Conservation (phyloP, 2,113 vertebrate species). For the Halichoerus grypus region DNA sequence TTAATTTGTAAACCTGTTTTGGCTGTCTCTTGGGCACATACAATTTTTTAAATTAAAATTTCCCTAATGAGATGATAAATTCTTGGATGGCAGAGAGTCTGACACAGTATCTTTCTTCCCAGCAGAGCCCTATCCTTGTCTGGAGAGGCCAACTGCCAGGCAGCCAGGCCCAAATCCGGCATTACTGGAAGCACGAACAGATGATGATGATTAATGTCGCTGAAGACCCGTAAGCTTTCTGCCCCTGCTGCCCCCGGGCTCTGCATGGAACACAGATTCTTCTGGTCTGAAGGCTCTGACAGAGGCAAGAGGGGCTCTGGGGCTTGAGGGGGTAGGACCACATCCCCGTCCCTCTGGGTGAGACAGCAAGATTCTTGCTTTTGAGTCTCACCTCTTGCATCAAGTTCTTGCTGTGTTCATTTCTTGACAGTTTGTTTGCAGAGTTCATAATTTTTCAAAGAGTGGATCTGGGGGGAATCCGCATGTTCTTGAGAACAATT, state of each 20-base stretch:
- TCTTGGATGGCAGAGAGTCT: background rate
- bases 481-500: background rate
- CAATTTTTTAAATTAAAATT: slow-evolving; percentile 18
- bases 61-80: background rate
- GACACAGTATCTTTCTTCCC: background rate
- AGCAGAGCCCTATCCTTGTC: background rate
- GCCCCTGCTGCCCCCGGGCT: background rate
- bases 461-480: background rate
- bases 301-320: background rate
- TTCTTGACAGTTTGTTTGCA: background rate
- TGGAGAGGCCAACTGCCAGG: background rate
- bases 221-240: background rate
- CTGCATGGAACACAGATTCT: background rate
- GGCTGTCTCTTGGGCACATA: background rate
- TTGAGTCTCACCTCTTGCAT: background rate
- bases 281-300: background rate
- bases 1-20: background rate
- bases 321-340: background rate
- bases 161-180: background rate
- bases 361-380: background rate
- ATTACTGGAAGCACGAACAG: background rate
- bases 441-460: slow-evolving; percentile 11
- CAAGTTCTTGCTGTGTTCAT: background rate
- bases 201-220: background rate
- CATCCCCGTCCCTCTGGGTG: background rate